Percentiles rank a stretch among this genome's conserved stretches.
phyloP scores from a whole-genome alignment of 2,888 invertebrate genomes.

The Lumbricus terrestris region DNA sequence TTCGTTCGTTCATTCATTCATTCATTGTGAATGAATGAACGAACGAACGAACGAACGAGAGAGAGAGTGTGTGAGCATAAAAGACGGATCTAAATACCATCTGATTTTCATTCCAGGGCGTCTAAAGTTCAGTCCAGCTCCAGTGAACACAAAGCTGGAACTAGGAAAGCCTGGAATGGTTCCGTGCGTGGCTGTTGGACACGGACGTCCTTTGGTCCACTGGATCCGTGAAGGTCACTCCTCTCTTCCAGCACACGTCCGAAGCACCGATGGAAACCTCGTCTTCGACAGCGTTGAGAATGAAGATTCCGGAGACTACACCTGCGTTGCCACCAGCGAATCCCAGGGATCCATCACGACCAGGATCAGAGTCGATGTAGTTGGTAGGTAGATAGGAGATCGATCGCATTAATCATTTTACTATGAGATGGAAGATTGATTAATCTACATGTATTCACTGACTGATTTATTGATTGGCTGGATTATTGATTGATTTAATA shows the following conservation, averaged over 20 bases:
- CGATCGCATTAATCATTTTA: neutral
- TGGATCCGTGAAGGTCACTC: slow-evolving; percentile 66
- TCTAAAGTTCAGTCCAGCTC: slow-evolving; percentile 81
- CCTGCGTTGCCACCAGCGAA: slow-evolving; percentile 73
- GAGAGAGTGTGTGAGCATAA: too few relatives aligned
- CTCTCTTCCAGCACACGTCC: slow-evolving; percentile 62
- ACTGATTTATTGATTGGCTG: too few relatives aligned
- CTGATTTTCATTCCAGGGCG: slow-evolving; percentile 66
- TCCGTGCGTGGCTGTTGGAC: slow-evolving; percentile 86
- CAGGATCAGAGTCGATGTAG: slow-evolving; percentile 79
- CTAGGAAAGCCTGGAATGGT: slow-evolving; percentile 77
- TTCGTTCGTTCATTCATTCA: too few relatives aligned
- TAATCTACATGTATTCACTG: too few relatives aligned
- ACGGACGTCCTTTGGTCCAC: slow-evolving; percentile 67
- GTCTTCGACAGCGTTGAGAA: slow-evolving; percentile 65
- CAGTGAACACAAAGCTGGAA: slow-evolving; percentile 81
- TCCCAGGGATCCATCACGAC: slow-evolving; percentile 79
- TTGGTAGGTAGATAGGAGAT: slow-evolving; percentile 65
- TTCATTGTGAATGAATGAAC: too few relatives aligned
- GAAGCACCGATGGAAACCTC: slow-evolving; percentile 36
- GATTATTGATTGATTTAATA: too few relatives aligned
- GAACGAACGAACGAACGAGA: too few relatives aligned
- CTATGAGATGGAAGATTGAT: neutral
- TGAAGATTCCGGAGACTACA: slow-evolving; percentile 76
- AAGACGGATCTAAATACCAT: too few relatives aligned